These are phyloP conservation scores for Aphelinus atriplicis DNA, from an alignment of 1,140 invertebrate genomes.

Conservation along the genomic window DNA sequence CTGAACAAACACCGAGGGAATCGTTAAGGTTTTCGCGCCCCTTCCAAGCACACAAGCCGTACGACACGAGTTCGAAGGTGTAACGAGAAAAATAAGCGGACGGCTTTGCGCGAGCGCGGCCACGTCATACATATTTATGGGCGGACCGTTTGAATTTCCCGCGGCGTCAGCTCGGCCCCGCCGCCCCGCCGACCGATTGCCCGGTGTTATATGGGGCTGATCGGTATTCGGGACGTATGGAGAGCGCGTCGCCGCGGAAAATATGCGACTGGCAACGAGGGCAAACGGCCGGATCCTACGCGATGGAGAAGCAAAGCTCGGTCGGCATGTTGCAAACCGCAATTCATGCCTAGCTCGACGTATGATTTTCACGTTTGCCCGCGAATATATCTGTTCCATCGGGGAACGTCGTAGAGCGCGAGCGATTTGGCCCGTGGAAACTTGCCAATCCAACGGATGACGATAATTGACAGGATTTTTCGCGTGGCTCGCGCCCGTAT, in stretches of 20 bases:
- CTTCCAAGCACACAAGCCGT: background rate
- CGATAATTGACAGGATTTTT: too few species aligned
- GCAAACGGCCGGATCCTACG: background rate
- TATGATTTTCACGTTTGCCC: too few species aligned
- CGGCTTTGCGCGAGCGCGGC: slow-evolving; percentile 16
- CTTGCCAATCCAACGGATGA: too few species aligned
- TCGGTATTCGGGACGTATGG: slow-evolving; percentile 25
- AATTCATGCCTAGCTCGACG: too few species aligned
- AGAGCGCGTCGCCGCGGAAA: background rate
- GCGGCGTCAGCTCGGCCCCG: slow-evolving; percentile 30
- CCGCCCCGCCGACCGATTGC: background rate
- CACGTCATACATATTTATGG: slow-evolving; percentile 48
- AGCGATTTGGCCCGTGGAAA: too few species aligned
- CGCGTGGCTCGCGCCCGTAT: too few species aligned
- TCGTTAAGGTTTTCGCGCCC: slow-evolving; percentile 26
- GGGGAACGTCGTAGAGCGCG: too few species aligned
- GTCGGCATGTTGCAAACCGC: too few species aligned
- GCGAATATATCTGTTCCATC: too few species aligned
- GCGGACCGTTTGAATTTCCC: slow-evolving; percentile 49
- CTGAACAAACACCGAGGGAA: slow-evolving; percentile 40
- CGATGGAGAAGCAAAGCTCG: too few species aligned
- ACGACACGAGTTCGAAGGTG: too few species aligned
- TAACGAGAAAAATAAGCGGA: slow-evolving; percentile 16
- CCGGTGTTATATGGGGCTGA: background rate
- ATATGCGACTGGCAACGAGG: background rate